Percentiles rank a stretch among this genome's conserved stretches.
Evolutionary conservation across 2,113 vertebrate genomes (phyloP).

Genomic region (Natator depressus): DNA sequence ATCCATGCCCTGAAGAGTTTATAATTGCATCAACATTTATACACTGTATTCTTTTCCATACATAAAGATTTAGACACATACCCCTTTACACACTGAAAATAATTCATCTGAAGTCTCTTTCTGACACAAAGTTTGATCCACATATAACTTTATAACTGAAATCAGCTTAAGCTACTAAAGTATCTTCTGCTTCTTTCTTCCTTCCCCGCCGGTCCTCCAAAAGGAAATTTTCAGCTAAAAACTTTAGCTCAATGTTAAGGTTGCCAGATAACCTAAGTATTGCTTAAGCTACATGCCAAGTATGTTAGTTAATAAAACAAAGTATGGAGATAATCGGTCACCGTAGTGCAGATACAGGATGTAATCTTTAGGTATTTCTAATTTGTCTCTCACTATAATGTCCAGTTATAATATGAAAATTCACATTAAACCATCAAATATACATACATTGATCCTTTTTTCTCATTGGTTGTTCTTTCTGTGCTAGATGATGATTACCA

Average conservation of each 20-base stretch:
- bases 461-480: background rate
- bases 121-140: background rate
- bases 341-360: no score
- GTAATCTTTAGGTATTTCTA: background rate
- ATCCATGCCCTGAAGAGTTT: background rate
- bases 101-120: background rate
- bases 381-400: background rate
- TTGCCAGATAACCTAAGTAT: background rate
- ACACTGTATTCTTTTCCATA: background rate
- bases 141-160: background rate
- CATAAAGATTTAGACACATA: background rate
- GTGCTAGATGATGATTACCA: background rate
- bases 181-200: background rate
- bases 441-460: background rate
- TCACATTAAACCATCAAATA: background rate
- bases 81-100: background rate
- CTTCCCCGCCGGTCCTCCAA: background rate
- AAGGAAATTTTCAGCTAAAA: background rate
- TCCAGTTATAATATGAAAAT: background rate
- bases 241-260: background rate
- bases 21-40: background rate
- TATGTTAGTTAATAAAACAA: background rate
- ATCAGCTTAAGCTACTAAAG: background rate
- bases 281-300: background rate
- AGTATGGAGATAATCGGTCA: background rate